A percentile compares a stretch with the other conserved stretches of the same genome.
Conservation (phyloP, 2,797 vertebrate genomes). For the Sebastes alutus region DNA sequence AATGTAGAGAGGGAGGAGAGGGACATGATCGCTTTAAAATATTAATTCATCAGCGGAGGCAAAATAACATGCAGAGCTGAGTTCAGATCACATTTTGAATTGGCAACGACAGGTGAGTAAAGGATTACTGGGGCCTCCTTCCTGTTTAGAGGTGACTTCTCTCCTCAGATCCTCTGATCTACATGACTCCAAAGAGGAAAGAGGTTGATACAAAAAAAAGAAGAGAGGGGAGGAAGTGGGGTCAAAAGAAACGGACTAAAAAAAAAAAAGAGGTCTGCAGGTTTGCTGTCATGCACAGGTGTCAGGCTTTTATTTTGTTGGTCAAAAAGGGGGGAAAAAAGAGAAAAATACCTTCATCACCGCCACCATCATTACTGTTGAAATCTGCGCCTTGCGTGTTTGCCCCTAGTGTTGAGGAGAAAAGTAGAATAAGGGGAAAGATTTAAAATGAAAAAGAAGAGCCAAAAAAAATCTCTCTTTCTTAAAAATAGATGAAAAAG, state of each 20-base stretch:
- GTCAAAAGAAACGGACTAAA: slow-evolving; percentile 57
- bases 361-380: slow-evolving; percentile 90
- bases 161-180: slow-evolving; percentile 33
- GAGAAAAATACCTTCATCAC: slow-evolving; percentile 93
- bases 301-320: slow-evolving; percentile 72
- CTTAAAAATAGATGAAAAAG: neutral
- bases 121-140: slow-evolving; percentile 43
- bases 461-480: neutral
- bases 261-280: slow-evolving; percentile 66
- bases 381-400: slow-evolving; percentile 90
- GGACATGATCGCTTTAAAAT: slow-evolving; percentile 32
- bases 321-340: slow-evolving; percentile 62
- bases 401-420: slow-evolving; percentile 89
- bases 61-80: slow-evolving; percentile 79
- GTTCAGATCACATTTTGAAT: slow-evolving; percentile 54
- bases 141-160: slow-evolving; percentile 59
- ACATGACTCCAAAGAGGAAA: slow-evolving; percentile 73
- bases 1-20: neutral
- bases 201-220: slow-evolving; percentile 56
- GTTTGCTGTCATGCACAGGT: slow-evolving; percentile 87
- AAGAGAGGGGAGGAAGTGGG: slow-evolving; percentile 55
- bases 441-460: slow-evolving; percentile 57
- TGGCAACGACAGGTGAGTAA: slow-evolving; percentile 50
- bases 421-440: slow-evolving; percentile 84
- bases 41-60: slow-evolving; percentile 44